These are phyloP conservation scores for Netelia melanura DNA, from an alignment of 2,888 invertebrate species.

Conservation along the genomic window DNA sequence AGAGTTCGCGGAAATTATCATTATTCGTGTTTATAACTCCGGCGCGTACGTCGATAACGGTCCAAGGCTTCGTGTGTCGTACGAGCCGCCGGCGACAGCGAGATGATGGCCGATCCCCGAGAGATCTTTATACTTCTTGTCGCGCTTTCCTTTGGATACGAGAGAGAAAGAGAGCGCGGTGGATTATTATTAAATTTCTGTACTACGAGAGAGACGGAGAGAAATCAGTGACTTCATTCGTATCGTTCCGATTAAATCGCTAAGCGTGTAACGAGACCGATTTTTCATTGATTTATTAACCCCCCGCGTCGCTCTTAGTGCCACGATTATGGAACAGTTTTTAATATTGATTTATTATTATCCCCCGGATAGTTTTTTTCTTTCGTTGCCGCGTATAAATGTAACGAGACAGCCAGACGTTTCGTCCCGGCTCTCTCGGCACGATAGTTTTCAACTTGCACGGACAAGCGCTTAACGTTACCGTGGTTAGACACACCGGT, in stretches of 20 bases:
- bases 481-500: conserved; percentile 1
- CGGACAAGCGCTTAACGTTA: background rate
- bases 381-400: conserved; percentile 35
- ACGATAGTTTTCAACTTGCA: conserved; percentile 17
- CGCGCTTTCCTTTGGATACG: conserved; percentile 23
- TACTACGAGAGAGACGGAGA: background rate
- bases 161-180: background rate
- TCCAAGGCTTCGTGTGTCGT: background rate
- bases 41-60: conserved; percentile 49
- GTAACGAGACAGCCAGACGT: conserved; percentile 49
- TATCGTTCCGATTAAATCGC: conserved; percentile 34
- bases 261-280: conserved; percentile 23
- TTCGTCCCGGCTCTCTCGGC: background rate
- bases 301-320: conserved; percentile 25
- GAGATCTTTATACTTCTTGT: conserved; percentile 56
- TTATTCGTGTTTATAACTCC: conserved; percentile 75
- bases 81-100: conserved; percentile 59
- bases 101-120: conserved; percentile 62
- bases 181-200: background rate
- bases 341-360: conserved; percentile 26
- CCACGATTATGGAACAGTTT: background rate
- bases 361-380: background rate
- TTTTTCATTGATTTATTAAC: conserved; percentile 65
- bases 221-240: background rate
- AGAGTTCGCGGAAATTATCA: conserved; percentile 76